Evolutionary conservation across 2,888 invertebrate genomes (phyloP).

Genomic region (Diaperis boleti): DNA sequence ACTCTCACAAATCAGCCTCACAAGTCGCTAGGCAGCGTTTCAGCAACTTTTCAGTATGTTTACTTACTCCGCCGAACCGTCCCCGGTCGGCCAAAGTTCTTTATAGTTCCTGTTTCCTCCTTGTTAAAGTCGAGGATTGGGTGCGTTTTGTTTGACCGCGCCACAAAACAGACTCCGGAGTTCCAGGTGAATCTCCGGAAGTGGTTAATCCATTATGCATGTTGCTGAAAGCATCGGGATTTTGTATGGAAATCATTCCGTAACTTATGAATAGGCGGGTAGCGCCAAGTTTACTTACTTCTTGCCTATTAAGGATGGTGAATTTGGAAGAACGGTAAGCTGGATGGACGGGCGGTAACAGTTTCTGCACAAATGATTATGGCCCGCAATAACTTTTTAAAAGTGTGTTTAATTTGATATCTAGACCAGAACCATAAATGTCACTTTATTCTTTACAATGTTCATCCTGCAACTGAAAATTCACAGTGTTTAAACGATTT

Average conservation of each 20-base stretch:
- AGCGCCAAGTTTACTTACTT: constrained; percentile 42
- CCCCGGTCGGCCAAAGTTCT: constrained; percentile 31
- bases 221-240: constrained; percentile 59
- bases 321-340: constrained; percentile 32
- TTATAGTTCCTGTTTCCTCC: constrained; percentile 35
- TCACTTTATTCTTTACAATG: no score
- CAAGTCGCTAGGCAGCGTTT: no score
- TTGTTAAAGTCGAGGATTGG: constrained; percentile 38
- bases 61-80: constrained; percentile 7
- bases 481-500: no score
- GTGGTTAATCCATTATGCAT: constrained; percentile 62
- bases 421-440: no score
- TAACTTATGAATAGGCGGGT: constrained; percentile 56
- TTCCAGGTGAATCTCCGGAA: constrained; percentile 59
- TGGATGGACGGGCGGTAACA: no score
- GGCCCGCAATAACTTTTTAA: no score
- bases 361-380: no score
- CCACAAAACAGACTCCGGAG: constrained; percentile 48
- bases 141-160: constrained; percentile 49
- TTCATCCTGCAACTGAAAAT: no score
- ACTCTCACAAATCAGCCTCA: no score
- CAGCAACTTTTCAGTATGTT: background rate
- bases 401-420: no score
- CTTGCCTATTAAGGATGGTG: constrained; percentile 40
- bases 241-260: constrained; percentile 58